Evolutionary conservation across 2,888 invertebrate genomes (phyloP).

Genomic region (Syrphus vitripennis): DNA sequence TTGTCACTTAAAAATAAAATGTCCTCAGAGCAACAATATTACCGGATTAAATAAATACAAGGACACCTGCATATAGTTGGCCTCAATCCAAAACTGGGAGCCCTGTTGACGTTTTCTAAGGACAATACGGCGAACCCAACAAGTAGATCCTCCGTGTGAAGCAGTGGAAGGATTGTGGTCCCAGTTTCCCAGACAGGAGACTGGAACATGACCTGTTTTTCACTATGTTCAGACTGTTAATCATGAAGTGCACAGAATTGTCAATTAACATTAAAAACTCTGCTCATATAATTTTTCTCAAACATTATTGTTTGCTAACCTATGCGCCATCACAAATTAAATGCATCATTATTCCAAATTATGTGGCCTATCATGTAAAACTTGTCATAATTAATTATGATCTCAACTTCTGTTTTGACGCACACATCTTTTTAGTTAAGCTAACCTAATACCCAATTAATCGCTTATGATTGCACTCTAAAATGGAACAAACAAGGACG

Average conservation of each 20-base stretch:
- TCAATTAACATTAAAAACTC: background rate
- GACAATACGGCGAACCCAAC: too few relatives aligned
- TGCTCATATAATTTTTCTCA: background rate
- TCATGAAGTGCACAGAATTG: background rate
- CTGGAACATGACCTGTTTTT: too few relatives aligned
- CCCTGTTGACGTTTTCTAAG: too few relatives aligned
- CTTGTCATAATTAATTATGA: conserved; percentile 69
- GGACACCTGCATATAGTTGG: too few relatives aligned
- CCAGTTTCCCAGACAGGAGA: too few relatives aligned
- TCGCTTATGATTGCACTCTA: conserved; percentile 54
- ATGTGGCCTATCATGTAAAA: conserved; percentile 38
- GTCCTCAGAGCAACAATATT: too few relatives aligned
- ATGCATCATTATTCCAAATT: conserved; percentile 49
- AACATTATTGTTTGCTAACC: background rate
- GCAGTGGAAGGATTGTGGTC: too few relatives aligned
- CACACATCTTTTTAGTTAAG: conserved; percentile 11
- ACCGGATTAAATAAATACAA: too few relatives aligned
- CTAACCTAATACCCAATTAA: conserved; percentile 69
- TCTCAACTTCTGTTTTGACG: conserved; percentile 31
- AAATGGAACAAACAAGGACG: conserved; percentile 43
- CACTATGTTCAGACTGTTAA: too few relatives aligned
- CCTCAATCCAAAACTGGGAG: too few relatives aligned
- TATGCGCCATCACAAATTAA: conserved; percentile 30
- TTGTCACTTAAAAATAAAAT: too few relatives aligned
- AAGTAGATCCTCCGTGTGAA: too few relatives aligned